These are phyloP conservation scores for Meteorus cinctellus DNA, from an alignment of 2,888 invertebrate genomes.

Conservation along the genomic window DNA sequence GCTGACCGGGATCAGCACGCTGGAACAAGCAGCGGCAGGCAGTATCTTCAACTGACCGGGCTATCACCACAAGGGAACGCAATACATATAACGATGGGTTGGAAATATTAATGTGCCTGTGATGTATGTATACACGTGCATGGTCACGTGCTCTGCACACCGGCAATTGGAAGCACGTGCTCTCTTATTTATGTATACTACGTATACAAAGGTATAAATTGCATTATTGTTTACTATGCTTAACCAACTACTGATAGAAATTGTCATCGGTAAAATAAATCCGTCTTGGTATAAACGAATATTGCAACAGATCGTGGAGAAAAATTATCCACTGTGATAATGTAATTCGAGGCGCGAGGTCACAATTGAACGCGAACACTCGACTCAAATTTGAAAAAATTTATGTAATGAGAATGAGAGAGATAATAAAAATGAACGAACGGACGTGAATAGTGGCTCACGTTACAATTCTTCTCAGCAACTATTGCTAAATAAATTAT, in stretches of 20 bases:
- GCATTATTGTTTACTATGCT: not conserved
- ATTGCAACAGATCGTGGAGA: not conserved
- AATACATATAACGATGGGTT: not conserved
- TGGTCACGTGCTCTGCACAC: constrained; percentile 40
- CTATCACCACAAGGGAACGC: constrained; percentile 43
- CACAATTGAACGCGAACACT: constrained; percentile 4
- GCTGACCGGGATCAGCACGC: constrained; percentile 71
- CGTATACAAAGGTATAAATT: not conserved
- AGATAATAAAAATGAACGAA: not conserved
- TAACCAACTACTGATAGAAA: not conserved
- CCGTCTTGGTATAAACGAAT: not conserved
- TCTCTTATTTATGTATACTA: not conserved
- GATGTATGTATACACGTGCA: constrained; percentile 37
- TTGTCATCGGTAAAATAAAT: not conserved
- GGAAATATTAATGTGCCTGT: constrained; percentile 38
- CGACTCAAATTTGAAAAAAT: constrained; percentile 5
- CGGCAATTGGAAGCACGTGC: constrained; percentile 39
- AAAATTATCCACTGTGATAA: not conserved
- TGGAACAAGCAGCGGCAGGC: constrained; percentile 60
- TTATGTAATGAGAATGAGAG: constrained; percentile 14
- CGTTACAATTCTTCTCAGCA: constrained; percentile 36
- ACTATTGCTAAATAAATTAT: constrained; percentile 39
- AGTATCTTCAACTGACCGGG: constrained; percentile 21
- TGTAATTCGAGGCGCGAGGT: constrained; percentile 34
- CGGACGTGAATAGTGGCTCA: constrained; percentile 21